Conservation (phyloP, 2,888 invertebrate genomes). For the Eurytoma californica region DNA sequence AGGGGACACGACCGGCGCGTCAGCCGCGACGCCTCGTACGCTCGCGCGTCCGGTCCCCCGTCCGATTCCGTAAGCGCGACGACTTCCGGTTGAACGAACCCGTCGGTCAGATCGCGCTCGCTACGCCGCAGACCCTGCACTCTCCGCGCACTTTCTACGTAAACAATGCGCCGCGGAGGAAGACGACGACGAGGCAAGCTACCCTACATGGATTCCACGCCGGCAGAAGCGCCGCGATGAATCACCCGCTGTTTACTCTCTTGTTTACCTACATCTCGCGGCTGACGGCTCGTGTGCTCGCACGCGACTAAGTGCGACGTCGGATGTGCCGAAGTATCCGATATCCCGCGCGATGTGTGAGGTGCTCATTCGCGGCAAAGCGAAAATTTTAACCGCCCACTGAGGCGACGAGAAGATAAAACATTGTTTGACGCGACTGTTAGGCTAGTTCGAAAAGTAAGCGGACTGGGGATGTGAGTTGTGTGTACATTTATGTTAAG, state of each 20-base stretch:
- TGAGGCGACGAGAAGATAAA: no score
- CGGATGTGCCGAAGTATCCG: not conserved
- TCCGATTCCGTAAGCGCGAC: constrained; percentile 62
- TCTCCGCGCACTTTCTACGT: not conserved
- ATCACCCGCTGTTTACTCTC: constrained; percentile 11
- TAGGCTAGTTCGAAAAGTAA: no score
- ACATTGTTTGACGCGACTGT: no score
- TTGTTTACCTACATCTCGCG: constrained; percentile 31
- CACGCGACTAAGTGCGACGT: not conserved
- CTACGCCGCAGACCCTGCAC: not conserved
- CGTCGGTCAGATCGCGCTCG: not conserved
- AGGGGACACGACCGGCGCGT: not conserved
- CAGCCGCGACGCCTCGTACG: constrained; percentile 13
- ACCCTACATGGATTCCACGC: constrained; percentile 59
- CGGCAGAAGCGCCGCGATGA: constrained; percentile 34
- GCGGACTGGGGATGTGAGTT: no score
- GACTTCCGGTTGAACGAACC: constrained; percentile 66
- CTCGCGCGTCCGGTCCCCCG: constrained; percentile 60
- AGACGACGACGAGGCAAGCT: constrained; percentile 59
- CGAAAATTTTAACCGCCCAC: not conserved
- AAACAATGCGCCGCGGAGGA: not conserved
- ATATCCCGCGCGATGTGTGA: no score
- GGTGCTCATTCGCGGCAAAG: no score
- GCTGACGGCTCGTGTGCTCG: not conserved
- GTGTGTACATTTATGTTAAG: no score